Evolutionary conservation across 2,113 vertebrate species (phyloP).

Genomic region (Narcine bancroftii): DNA sequence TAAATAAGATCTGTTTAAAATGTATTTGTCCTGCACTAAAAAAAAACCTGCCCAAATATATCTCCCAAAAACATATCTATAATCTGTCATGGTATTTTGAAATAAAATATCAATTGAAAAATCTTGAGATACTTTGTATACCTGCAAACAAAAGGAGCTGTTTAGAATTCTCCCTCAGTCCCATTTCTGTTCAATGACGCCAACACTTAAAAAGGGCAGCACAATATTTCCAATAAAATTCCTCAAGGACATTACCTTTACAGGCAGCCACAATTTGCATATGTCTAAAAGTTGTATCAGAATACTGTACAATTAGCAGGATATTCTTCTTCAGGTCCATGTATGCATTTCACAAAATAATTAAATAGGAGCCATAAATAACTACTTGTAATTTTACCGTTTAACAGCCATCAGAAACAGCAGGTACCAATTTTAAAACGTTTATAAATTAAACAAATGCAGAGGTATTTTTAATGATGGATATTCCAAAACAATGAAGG

Average conservation of each 20-base stretch:
- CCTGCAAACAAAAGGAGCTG: background rate
- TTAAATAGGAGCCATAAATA: background rate
- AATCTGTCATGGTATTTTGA: too few relatives aligned
- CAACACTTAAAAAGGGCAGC: background rate
- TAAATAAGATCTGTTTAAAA: too few relatives aligned
- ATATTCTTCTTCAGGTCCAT: background rate
- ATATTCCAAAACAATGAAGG: background rate
- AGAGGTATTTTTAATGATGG: background rate
- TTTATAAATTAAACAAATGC: background rate
- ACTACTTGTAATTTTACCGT: background rate
- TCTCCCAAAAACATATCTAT: too few relatives aligned
- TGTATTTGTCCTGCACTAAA: too few relatives aligned
- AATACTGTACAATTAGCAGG: background rate
- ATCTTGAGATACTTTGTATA: background rate
- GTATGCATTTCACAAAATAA: background rate
- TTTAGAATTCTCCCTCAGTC: background rate
- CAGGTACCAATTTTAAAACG: too few relatives aligned
- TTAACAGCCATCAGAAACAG: background rate
- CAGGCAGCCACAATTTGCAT: background rate
- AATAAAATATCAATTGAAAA: background rate
- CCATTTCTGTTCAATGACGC: background rate
- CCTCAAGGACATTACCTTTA: background rate
- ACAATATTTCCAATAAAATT: background rate
- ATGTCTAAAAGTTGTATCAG: background rate
- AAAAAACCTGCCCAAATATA: too few relatives aligned